Evolutionary conservation across 2,888 invertebrate species (phyloP), one percentile per base, ranked within the genome.

Genomic region (Drosophila austrosaltans): DNA sequence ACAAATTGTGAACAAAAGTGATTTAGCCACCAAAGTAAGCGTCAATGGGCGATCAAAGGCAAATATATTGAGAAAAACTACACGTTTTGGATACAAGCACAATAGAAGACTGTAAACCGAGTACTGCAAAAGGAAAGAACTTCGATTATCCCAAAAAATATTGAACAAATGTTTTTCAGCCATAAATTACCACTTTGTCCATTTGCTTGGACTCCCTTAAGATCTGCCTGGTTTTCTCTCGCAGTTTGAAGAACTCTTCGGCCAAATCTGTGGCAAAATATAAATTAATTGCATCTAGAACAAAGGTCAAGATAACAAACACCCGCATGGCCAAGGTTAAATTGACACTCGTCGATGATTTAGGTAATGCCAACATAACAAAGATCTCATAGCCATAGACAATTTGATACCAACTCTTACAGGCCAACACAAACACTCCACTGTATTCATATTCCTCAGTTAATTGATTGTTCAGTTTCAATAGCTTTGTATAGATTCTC

Each of bases 321-420:
- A 63, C 0, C 2, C 61, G 36, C 42, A 75, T 12, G 8, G 54
- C 2, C 6, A 44, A 39, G 16, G 10, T 63, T 16, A 69, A n/a
- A 10, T 69, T 48, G 0, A 40, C 22, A 22, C 4, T 48, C 1
- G 12, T 12, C 22, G 48, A 25, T 2, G 70, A 58, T 5, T 53
- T 16, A 0, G 74, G 74, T 12, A 69, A 64, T 3, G 56, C 42
- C 28, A 74, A 16, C 32, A 74, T 74, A 7, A 62, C 36, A 48
- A 56, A 75, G 36, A 74, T 62, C 42, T 74, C 69, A 53, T 75
- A 69, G 58, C 74, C 74, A 36, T 30, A 65, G 44, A 65, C 69
- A 22, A 74, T 74, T 39, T 75, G 75, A 30, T 63, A 75, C 69
- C 75, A 74, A 22, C 69, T 60, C 2, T 74, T 74, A 59, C 75